Conservation (phyloP, 2,888 invertebrate genomes). For the Operophtera brumata region DNA sequence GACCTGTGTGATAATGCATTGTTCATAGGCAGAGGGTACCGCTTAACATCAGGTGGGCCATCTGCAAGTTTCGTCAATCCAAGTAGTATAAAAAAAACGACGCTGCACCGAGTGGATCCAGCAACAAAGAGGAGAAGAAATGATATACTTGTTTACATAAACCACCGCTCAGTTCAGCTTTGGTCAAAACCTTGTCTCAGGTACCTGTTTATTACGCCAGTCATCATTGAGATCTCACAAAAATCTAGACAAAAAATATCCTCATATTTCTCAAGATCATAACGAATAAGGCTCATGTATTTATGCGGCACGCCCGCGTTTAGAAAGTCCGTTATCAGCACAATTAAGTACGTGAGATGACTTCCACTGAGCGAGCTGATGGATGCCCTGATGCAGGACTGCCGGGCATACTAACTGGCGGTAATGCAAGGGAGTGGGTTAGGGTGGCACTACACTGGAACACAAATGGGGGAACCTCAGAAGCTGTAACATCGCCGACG, state of each 20-base stretch:
- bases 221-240: background rate
- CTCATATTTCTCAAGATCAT: conserved; percentile 11
- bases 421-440: conserved; percentile 24
- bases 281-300: background rate
- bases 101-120: no score
- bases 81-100: no score
- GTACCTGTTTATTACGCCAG: background rate
- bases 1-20: no score
- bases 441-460: conserved; percentile 4
- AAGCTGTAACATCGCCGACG: no score
- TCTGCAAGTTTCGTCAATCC: no score
- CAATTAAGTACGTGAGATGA: conserved; percentile 65
- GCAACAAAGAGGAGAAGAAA: no score
- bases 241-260: background rate
- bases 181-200: no score
- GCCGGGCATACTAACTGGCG: conserved; percentile 36
- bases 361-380: conserved; percentile 32
- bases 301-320: conserved; percentile 13
- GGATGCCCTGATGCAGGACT: conserved; percentile 21
- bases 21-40: no score
- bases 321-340: conserved; percentile 34
- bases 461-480: background rate
- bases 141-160: no score
- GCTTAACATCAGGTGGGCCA: no score
- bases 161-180: background rate